Base-by-base conservation (phyloP, 2,888 invertebrate species). In the Sesia apiformis region DNA sequence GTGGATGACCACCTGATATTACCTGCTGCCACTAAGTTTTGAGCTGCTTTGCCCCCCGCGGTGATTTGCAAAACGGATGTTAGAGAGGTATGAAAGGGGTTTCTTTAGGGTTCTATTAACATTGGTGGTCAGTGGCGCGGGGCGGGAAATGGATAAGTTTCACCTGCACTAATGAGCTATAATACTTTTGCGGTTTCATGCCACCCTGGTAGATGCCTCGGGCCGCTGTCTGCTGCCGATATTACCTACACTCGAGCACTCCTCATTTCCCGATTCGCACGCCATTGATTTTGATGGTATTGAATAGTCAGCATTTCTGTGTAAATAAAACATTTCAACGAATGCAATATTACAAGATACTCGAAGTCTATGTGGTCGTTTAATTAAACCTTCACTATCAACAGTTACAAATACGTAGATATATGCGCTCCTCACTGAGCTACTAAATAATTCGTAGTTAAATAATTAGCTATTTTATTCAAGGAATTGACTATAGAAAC, bases 91-190 rank as follows among this genome's bases (percentile, higher is more conserved):
- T n/a, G n/a, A 4, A 46, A 23, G 46, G n/a, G 23, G 3, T 46
- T n/a, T 8, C 23, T 46, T n/a, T 5, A 5, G 4, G 58, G 55
- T 59, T 63, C 59, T 54, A 54, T 56, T 52, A 58, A 52, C 55
- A 58, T 53, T 54, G 57, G 58, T 55, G 56, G 53, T 55, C 52
- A 41, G 56, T 60, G 54, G 60, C 60, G 56, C 52, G 60, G 62
- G 63, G 61, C 61, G 66, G 67, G 60, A 77, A 79, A 79, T 75
- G 59, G 62, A 62, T 61, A 63, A 76, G 82, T 81, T 80, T 81
- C 79, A 67, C 75, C 63, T 60, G 63, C 60, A 57, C 69, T 81
- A 83, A 82, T 82, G 76, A 80, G 72, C 63, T 63, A 63, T 76
- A 76, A 78, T 76, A 66, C 62, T 59, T 60, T 59, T 64, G 64